Evolutionary conservation across 2,113 vertebrate genomes (phyloP).

Genomic region (Capra hircus): DNA sequence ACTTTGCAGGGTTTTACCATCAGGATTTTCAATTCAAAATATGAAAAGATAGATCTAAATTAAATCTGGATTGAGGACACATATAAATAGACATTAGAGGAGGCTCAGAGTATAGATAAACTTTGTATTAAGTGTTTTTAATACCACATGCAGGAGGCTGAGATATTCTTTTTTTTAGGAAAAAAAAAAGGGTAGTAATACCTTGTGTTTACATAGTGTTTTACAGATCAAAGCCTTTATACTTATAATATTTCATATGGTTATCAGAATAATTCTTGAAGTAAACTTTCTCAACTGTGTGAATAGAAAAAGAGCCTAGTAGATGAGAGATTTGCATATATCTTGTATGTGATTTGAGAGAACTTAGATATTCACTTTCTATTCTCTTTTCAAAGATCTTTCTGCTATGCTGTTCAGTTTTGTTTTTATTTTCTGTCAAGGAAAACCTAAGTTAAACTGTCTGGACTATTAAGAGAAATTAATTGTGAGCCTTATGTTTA

Average conservation of each 20-base stretch:
- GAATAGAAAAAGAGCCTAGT: not conserved
- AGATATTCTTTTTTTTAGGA: not conserved
- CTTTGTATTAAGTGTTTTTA: not conserved
- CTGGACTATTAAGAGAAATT: not conserved
- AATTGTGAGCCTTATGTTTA: not conserved
- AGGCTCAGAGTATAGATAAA: conserved; percentile 5
- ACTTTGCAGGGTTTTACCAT: not conserved
- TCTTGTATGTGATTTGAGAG: not conserved
- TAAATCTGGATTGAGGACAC: conserved; percentile 36
- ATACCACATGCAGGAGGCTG: not conserved
- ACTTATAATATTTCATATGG: not conserved
- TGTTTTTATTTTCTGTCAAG: not conserved
- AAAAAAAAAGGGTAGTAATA: not conserved
- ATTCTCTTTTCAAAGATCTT: not conserved
- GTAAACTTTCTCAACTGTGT: not conserved
- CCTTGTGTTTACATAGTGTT: not conserved
- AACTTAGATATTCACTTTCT: not conserved
- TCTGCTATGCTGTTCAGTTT: not conserved
- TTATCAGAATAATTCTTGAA: not conserved
- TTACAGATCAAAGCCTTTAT: not conserved
- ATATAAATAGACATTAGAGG: not conserved
- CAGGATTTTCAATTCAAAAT: not conserved
- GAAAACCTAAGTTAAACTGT: not conserved
- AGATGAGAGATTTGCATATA: not conserved
- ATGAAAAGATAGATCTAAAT: conserved; percentile 36